These are phyloP conservation scores for Mustela nigripes DNA, from an alignment of 2,113 vertebrate species.

Conservation along the genomic window DNA sequence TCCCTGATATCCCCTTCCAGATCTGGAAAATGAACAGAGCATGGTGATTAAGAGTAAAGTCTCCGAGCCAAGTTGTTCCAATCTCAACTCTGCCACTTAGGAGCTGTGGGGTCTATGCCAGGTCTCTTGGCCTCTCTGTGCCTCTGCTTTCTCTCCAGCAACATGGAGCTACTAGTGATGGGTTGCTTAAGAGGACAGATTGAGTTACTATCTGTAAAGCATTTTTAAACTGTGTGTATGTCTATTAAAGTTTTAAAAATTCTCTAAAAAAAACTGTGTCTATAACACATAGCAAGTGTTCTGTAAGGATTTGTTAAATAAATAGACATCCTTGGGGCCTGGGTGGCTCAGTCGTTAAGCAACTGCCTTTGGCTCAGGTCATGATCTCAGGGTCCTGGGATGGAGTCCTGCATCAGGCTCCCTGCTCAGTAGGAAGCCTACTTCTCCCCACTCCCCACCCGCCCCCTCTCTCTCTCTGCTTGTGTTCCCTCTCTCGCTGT, in stretches of 20 bases:
- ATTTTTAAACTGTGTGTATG: neutral
- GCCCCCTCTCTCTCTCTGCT: too few relatives aligned
- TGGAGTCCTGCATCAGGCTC: too few relatives aligned
- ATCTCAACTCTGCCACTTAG: neutral
- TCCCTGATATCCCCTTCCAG: neutral
- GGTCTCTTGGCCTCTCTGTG: neutral
- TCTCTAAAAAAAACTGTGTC: neutral
- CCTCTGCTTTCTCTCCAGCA: conserved; percentile 4
- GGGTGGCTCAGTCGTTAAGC: too few relatives aligned
- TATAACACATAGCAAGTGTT: neutral
- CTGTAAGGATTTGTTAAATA: neutral
- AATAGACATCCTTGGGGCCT: neutral
- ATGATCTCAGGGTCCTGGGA: too few relatives aligned
- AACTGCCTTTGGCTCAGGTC: too few relatives aligned
- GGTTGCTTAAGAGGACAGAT: neutral
- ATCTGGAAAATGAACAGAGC: neutral
- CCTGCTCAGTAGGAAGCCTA: too few relatives aligned
- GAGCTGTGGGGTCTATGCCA: neutral
- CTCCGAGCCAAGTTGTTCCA: neutral
- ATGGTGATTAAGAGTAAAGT: neutral
- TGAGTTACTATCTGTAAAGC: neutral
- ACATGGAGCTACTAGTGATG: neutral
- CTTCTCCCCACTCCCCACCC: too few relatives aligned
- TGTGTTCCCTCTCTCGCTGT: too few relatives aligned
- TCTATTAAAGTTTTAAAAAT: too few relatives aligned